Conservation (phyloP, 2,888 invertebrate species). For the Epirrita christyi region DNA sequence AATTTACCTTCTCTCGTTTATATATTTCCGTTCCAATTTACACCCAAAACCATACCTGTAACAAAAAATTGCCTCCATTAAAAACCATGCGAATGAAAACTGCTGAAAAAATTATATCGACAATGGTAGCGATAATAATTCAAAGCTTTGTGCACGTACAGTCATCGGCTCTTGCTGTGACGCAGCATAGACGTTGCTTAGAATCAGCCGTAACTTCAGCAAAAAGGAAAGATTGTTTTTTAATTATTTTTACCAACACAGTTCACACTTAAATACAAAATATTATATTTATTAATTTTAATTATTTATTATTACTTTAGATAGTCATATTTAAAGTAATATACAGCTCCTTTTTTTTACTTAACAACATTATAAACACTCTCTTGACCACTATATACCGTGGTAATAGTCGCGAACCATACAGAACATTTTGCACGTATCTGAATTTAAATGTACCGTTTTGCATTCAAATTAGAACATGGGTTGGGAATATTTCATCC, state of each 20-base stretch:
- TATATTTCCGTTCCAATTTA: not conserved
- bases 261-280: too few species aligned
- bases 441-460: conserved; percentile 59
- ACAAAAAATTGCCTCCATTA: conserved; percentile 2
- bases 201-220: too few species aligned
- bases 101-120: conserved; percentile 22
- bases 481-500: conserved; percentile 45
- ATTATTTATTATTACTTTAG: not conserved
- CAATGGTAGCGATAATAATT: conserved; percentile 43
- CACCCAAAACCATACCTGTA: not conserved
- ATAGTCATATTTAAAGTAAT: too few species aligned
- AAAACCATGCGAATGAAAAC: conserved; percentile 11
- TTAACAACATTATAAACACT: too few species aligned
- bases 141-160: conserved; percentile 41
- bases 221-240: too few species aligned
- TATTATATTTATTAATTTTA: not conserved
- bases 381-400: not conserved
- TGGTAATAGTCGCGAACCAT: not conserved
- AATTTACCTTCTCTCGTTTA: not conserved
- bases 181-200: not conserved
- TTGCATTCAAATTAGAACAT: conserved; percentile 69
- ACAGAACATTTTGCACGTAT: conserved; percentile 45
- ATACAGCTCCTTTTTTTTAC: too few species aligned
- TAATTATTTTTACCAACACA: too few species aligned
- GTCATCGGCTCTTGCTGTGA: not conserved